Evolutionary conservation across 2,113 vertebrate species (phyloP).

Genomic region (Silurus asotus): DNA sequence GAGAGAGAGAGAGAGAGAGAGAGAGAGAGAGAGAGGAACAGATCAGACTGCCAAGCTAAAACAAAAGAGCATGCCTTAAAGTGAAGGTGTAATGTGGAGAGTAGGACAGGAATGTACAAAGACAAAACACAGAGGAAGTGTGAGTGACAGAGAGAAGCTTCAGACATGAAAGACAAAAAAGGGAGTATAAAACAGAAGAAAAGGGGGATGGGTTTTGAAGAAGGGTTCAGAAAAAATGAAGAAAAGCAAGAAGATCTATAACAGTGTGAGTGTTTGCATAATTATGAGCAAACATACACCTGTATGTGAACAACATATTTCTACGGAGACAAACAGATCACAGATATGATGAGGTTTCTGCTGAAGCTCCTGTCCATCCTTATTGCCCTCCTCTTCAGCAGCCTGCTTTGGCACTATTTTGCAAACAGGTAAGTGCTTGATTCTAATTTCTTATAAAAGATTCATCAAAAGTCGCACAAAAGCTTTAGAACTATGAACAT

Average conservation of each 20-base stretch:
- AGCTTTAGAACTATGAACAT: too few relatives aligned
- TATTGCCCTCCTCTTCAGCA: neutral
- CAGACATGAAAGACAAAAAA: neutral
- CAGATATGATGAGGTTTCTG: slow-evolving; percentile 6
- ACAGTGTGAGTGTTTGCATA: neutral
- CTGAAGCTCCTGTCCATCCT: neutral
- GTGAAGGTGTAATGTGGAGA: neutral
- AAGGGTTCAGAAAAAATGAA: neutral
- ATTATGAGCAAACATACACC: neutral
- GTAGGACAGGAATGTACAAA: slow-evolving; percentile 4
- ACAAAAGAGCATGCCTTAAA: slow-evolving; percentile 1
- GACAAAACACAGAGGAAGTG: neutral
- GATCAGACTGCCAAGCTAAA: neutral
- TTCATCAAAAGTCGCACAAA: neutral
- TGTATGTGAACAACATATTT: neutral
- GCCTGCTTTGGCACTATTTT: neutral
- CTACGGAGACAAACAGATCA: neutral
- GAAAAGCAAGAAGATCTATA: neutral
- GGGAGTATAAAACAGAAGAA: neutral
- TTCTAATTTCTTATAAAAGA: neutral
- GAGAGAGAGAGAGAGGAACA: neutral
- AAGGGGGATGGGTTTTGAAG: neutral
- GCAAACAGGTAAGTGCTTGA: slow-evolving; percentile 3
- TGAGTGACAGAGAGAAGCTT: neutral
- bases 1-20: neutral